A percentile compares a stretch with the other conserved stretches of the same genome.
Conservation (phyloP, 2,113 vertebrate genomes). For the Hippocampus mohnikei region DNA sequence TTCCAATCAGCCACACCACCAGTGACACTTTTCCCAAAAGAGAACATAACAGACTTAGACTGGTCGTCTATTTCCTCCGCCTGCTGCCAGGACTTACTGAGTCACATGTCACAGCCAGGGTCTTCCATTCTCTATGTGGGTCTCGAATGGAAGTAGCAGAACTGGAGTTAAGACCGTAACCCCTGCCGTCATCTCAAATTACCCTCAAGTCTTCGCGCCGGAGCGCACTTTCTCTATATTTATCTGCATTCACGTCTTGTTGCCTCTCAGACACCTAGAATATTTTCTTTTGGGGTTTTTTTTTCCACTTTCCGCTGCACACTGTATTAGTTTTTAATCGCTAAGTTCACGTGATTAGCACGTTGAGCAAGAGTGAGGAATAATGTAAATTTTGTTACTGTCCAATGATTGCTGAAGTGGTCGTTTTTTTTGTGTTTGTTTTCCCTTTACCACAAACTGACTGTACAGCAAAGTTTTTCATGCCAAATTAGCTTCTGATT, state of each 20-base stretch:
- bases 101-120: conserved; percentile 17
- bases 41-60: background rate
- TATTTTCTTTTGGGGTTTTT: background rate
- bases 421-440: too few species aligned
- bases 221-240: conserved; percentile 33
- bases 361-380: too few species aligned
- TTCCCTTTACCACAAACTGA: too few species aligned
- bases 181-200: conserved; percentile 46
- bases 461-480: too few species aligned
- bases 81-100: conserved; percentile 4
- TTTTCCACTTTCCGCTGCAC: conserved; percentile 1
- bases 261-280: conserved; percentile 5
- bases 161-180: conserved; percentile 20
- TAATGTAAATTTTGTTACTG: too few species aligned
- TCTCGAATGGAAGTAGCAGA: conserved; percentile 32
- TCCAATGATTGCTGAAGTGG: too few species aligned
- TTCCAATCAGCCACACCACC: conserved; percentile 11
- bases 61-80: background rate
- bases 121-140: background rate
- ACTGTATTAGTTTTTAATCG: too few species aligned
- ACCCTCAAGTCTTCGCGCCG: conserved; percentile 18
- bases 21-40: background rate
- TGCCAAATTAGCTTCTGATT: too few species aligned
- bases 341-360: background rate
- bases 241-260: conserved; percentile 33